Evolutionary conservation across 2,113 vertebrate genomes (phyloP), one percentile per base, ranked within the genome.

Genomic region (Amphilophus citrinellus): DNA sequence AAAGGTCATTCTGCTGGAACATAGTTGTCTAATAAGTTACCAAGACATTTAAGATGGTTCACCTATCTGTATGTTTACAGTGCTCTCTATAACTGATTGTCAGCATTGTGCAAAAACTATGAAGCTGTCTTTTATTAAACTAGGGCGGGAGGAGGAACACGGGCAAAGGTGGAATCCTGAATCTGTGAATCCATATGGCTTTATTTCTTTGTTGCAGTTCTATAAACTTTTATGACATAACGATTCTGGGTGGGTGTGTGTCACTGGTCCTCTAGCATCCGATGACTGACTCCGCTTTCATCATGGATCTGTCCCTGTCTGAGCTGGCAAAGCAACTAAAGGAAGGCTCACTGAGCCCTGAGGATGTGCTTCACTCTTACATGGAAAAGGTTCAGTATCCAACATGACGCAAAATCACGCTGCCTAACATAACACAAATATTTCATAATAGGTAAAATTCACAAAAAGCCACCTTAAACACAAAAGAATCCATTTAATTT

Each of bases 341-440:
- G 80, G 87, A 95, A 2, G 96, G 93, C 1, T 93, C 87, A 3
- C 90, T 97, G 84, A 95, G 77, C 60, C 96, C 97, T 0, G 95
- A 89, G 20, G 94, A 93, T 0, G 94, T 97, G 61, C 95, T 98
- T 50, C 95, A 97, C 63, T 85, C 95, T 61, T 98, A 97, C 76
- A 58, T 98, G 91, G 95, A 96, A 85, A 97, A 97, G 95, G 96
- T 97, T 7, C 9, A 80, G 6, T 66, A 24, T 17, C 17, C 78
- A 0, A 4, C 13, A 15, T 1, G 13, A 11, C 6, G 47, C 18
- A 47, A 11, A 63, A 17, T 20, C 3, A 18, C n/a, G 14, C 57
- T 22, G 60, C 60, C 7, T 57, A n/a, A n/a, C 4, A 18, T 11
- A 24, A 18, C n/a, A 18, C 1, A 77, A n/a, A 14, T 22, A 5